phyloP scores from a whole-genome alignment of 2,113 vertebrate genomes.

The Rutilus rutilus region DNA sequence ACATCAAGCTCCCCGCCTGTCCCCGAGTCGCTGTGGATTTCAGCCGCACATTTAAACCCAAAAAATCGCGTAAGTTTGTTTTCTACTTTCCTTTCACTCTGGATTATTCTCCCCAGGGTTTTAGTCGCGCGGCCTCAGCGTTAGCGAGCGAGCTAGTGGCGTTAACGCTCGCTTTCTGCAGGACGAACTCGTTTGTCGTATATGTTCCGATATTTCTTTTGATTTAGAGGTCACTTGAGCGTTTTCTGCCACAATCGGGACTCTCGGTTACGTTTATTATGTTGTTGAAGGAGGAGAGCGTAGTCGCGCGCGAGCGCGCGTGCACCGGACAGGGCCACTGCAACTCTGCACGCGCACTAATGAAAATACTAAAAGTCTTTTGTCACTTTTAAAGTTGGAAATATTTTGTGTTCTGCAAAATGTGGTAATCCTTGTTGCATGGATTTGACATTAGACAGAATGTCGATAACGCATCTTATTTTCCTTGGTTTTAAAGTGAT shows the following conservation, averaged over 20 bases:
- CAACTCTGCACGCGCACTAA: background rate
- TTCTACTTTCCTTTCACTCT: background rate
- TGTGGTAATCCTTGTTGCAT: background rate
- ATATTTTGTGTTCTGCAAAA: background rate
- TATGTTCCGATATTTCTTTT: background rate
- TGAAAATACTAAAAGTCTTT: background rate
- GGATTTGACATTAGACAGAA: background rate
- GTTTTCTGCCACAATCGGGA: background rate
- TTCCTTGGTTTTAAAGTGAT: background rate
- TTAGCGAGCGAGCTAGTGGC: constrained; percentile 23
- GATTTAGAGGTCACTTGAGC: background rate
- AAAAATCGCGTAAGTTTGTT: constrained; percentile 1
- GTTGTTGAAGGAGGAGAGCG: background rate
- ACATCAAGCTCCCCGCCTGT: background rate
- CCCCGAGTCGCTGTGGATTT: background rate
- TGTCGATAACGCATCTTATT: background rate
- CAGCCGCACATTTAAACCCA: background rate
- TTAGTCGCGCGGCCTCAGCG: constrained; percentile 25
- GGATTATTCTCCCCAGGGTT: constrained; percentile 6
- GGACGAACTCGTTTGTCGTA: background rate
- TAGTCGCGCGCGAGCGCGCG: background rate
- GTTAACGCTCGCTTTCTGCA: background rate
- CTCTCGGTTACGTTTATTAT: background rate
- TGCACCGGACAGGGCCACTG: constrained; percentile 1
- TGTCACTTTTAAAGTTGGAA: background rate